phyloP scores from a whole-genome alignment of 2,113 vertebrate genomes.

The Prunella himalayana region DNA sequence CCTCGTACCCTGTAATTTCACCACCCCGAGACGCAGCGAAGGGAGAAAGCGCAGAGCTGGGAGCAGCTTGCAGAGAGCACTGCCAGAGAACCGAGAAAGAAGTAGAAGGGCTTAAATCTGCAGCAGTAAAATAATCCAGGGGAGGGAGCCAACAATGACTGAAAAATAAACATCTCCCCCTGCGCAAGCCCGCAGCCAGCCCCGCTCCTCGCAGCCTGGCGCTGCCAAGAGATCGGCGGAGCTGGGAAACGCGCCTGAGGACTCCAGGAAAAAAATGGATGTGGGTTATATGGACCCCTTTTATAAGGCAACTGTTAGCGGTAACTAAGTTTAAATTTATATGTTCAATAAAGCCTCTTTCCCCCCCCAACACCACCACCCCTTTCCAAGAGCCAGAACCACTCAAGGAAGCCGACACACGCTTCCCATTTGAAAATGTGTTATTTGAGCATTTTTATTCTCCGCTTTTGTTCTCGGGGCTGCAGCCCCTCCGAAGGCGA shows the following conservation, averaged over 20 bases:
- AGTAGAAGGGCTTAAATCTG: constrained; percentile 45
- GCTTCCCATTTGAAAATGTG: constrained; percentile 54
- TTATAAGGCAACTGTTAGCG: constrained; percentile 49
- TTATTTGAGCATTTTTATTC: constrained; percentile 48
- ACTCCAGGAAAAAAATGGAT: not conserved
- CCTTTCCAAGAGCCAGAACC: not conserved
- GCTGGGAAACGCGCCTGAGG: not conserved
- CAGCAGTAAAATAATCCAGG: constrained; percentile 66
- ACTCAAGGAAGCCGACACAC: constrained; percentile 41
- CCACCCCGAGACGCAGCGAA: constrained; percentile 26
- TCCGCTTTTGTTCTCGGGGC: constrained; percentile 28
- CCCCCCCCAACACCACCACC: not conserved
- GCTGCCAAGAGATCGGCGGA: constrained; percentile 35
- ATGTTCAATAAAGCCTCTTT: constrained; percentile 44
- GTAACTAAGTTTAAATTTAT: constrained; percentile 51
- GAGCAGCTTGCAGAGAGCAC: not conserved
- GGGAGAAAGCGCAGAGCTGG: constrained; percentile 63
- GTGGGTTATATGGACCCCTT: constrained; percentile 39
- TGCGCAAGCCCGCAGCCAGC: not conserved
- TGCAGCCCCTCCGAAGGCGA: not conserved
- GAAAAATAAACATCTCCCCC: constrained; percentile 68
- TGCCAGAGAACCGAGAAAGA: constrained; percentile 50
- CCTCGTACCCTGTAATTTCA: constrained; percentile 67
- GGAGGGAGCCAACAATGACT: constrained; percentile 67
- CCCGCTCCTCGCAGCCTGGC: not conserved